Evolutionary conservation across 1,140 invertebrate genomes (phyloP).

Genomic region (Euglossa dilemma): DNA sequence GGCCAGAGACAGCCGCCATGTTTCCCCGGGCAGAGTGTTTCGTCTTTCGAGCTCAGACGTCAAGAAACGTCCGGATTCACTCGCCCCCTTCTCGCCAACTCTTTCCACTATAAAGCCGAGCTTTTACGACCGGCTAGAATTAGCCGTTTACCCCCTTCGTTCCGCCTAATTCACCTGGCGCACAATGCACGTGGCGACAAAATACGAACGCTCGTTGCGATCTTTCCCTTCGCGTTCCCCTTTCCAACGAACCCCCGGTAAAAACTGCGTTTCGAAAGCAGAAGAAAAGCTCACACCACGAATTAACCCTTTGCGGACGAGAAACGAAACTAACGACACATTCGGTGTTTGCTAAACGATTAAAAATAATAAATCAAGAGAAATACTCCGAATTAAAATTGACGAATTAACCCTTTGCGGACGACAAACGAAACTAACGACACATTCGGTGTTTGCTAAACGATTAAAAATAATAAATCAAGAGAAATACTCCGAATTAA

Average conservation of each 20-base stretch:
- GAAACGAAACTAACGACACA: too few species aligned
- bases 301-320: too few species aligned
- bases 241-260: too few species aligned
- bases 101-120: constrained; percentile 48
- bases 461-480: too few species aligned
- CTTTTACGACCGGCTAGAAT: constrained; percentile 46
- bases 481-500: too few species aligned
- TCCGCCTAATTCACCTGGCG: constrained; percentile 51
- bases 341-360: too few species aligned
- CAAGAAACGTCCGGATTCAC: constrained; percentile 26
- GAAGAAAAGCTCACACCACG: background rate
- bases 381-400: too few species aligned
- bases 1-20: constrained; percentile 44
- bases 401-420: too few species aligned
- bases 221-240: background rate
- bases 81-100: constrained; percentile 7
- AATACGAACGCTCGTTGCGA: background rate
- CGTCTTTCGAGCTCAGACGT: constrained; percentile 50
- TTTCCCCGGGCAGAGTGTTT: constrained; percentile 41
- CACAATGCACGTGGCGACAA: constrained; percentile 22
- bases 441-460: too few species aligned
- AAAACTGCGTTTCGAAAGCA: background rate
- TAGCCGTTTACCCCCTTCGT: constrained; percentile 36
- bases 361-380: too few species aligned
- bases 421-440: too few species aligned